A percentile compares a stretch with the other conserved stretches of the same genome.
Evolutionary conservation across 1,140 invertebrate genomes (phyloP).

Genomic region (Lepidotrigona ventralis): DNA sequence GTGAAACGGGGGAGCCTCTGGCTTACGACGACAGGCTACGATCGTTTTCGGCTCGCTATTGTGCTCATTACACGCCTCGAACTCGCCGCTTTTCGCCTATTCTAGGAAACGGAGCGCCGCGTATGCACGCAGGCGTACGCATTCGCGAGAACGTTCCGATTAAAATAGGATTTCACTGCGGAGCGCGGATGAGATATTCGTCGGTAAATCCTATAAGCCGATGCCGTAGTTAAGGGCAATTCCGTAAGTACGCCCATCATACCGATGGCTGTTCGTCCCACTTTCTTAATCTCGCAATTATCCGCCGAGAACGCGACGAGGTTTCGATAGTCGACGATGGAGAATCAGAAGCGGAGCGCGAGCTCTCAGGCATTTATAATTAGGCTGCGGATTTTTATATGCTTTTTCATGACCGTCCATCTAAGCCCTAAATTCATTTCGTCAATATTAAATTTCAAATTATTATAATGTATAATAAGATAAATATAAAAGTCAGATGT

Average conservation of each 20-base stretch:
- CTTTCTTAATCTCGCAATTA: neutral
- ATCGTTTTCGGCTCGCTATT: slow-evolving; percentile 8
- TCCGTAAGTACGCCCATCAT: neutral
- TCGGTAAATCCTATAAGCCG: neutral
- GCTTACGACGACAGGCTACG: too few relatives aligned
- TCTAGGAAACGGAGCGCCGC: neutral
- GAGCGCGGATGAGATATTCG: neutral
- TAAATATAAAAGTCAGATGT: too few relatives aligned
- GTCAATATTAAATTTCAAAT: too few relatives aligned
- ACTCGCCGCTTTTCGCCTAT: neutral
- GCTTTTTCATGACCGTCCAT: too few relatives aligned
- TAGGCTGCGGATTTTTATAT: too few relatives aligned
- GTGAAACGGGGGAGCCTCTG: too few relatives aligned
- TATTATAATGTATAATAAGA: too few relatives aligned
- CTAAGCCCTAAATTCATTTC: too few relatives aligned
- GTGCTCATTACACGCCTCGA: neutral
- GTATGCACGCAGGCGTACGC: neutral
- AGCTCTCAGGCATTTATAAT: too few relatives aligned
- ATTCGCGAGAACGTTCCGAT: neutral
- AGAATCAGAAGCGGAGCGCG: too few relatives aligned
- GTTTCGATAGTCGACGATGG: neutral
- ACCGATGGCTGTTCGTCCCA: neutral
- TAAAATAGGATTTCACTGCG: neutral
- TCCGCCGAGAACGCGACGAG: neutral
- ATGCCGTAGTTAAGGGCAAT: neutral